Base-by-base conservation (phyloP, 2,797 vertebrate species). In the Pantherophis alleghaniensis region DNA sequence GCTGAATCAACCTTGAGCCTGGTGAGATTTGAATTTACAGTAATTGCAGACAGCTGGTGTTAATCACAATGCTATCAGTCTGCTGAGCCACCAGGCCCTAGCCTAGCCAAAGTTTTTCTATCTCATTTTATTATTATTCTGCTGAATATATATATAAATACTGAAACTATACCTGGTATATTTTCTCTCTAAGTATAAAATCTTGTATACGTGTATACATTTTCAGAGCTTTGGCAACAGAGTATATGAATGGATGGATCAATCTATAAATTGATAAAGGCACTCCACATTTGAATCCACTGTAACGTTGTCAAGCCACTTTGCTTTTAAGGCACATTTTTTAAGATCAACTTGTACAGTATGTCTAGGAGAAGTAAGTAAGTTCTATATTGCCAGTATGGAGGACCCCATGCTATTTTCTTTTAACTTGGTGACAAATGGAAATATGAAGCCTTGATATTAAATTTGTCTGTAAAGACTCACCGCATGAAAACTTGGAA, bases 391-490 rank as follows among this genome's bases (percentile, higher is more conserved):
- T 69, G 63, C 28, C 37, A 22, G 1, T 57, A 26, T 90, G 89
- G 59, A 20, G n/a, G 37, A 47, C 42, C 24, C 66, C 28, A 1
- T 83, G 42, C n/a, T 69, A 47, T 87, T 20, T 10, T 91, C 42
- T 74, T 66, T 86, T 18, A 74, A 9, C 42, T 86, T 74, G 87
- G 32, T 86, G 47, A 32, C 24, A 60, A 5, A 79, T 66, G 42
- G 16, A 11, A 59, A 89, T 86, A 59, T 51, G 42, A 83, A 86
- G 66, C 47, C 11, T 86, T 89, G 59, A 37, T 59, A 86, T 66
- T 88, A 91, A 57, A 92, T 94, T 83, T 91, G 28, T 37, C 26
- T 28, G 18, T 88, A 28, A 89, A 63, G 5, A 88, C 55, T 91
- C 90, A 28, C 83, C 89, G 79, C 37, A 86, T 47, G 59, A 12